A percentile compares a stretch with the other conserved stretches of the same genome.
phyloP scores from a whole-genome alignment of 2,797 vertebrate species.

The Pseudopleuronectes americanus region DNA sequence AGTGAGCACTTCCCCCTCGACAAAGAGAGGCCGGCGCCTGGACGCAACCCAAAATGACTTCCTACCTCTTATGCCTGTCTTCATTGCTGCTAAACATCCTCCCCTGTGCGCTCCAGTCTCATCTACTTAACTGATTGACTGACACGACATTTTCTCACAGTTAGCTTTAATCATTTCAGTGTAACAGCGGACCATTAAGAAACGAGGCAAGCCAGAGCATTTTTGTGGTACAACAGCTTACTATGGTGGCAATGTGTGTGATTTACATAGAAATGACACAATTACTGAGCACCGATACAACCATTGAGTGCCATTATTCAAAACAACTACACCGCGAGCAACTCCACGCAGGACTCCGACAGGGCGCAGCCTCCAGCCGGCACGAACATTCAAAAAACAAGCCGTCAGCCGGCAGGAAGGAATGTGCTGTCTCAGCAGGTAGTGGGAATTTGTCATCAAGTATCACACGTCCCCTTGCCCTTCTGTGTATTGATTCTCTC shows the following conservation, averaged over 20 bases:
- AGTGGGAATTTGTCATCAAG: constrained; percentile 77
- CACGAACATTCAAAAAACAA: constrained; percentile 65
- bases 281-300: constrained; percentile 68
- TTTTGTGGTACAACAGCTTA: constrained; percentile 59
- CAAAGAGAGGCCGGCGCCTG: constrained; percentile 55
- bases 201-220: constrained; percentile 43
- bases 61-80: constrained; percentile 45
- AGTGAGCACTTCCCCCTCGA: constrained; percentile 41
- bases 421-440: constrained; percentile 79
- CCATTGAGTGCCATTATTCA: constrained; percentile 73
- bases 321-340: constrained; percentile 58
- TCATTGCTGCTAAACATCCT: constrained; percentile 41
- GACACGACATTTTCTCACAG: constrained; percentile 61
- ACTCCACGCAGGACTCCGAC: constrained; percentile 43
- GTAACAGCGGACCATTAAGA: constrained; percentile 51
- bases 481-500: constrained; percentile 71
- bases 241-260: constrained; percentile 61
- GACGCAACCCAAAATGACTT: constrained; percentile 64
- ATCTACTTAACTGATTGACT: constrained; percentile 66
- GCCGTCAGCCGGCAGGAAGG: constrained; percentile 63
- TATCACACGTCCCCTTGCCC: constrained; percentile 67
- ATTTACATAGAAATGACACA: constrained; percentile 84
- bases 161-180: constrained; percentile 67
- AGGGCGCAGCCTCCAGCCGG: constrained; percentile 62
- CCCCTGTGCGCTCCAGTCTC: constrained; percentile 25